These are phyloP conservation scores for Allolobophora icterica DNA, from an alignment of 2,888 invertebrate genomes.

Conservation along the genomic window DNA sequence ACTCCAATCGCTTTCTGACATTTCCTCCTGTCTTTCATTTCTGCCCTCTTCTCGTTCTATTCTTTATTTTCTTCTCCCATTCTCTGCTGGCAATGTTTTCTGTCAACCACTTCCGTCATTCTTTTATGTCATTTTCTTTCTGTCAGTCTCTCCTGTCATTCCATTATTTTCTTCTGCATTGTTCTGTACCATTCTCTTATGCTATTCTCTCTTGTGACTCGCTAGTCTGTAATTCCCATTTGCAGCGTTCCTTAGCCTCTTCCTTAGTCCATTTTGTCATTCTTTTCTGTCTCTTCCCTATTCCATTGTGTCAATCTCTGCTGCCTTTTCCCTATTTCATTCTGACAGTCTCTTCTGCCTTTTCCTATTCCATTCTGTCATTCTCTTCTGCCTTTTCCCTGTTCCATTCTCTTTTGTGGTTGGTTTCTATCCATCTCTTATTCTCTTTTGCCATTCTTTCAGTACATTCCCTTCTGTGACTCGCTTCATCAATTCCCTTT, in stretches of 20 bases:
- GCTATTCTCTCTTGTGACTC: neutral
- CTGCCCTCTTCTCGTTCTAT: too few species aligned
- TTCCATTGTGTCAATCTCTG: neutral
- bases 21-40: too few species aligned
- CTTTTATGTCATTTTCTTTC: neutral
- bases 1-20: too few species aligned
- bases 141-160: neutral
- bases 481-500: neutral
- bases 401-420: neutral
- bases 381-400: neutral
- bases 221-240: too few species aligned
- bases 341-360: neutral
- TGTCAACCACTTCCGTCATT: too few species aligned
- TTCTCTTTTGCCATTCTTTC: neutral
- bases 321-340: neutral
- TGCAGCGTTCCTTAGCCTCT: too few species aligned
- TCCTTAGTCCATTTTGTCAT: too few species aligned
- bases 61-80: too few species aligned
- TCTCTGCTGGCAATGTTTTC: neutral
- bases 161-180: neutral
- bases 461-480: neutral
- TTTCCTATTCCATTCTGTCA: neutral
- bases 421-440: neutral
- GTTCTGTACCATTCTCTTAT: neutral
- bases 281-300: neutral